A percentile compares a stretch with the other conserved stretches of the same genome.
phyloP scores from a whole-genome alignment of 2,888 invertebrate species.

The Ormyrus labotus region DNA sequence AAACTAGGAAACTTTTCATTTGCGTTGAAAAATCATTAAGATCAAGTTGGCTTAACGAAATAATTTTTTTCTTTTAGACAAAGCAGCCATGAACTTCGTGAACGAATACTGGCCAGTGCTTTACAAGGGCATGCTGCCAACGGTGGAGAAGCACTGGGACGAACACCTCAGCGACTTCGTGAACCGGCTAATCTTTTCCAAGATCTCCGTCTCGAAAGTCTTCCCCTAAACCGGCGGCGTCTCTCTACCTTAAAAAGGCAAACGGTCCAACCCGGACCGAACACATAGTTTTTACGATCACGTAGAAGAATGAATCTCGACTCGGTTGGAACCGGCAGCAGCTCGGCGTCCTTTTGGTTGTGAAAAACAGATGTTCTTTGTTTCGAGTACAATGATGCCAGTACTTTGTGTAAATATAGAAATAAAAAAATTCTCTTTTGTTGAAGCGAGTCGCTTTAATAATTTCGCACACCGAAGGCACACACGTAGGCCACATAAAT shows the following conservation, averaged over 20 bases:
- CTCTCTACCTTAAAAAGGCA: background rate
- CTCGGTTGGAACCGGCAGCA: no score
- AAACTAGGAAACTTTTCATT: background rate
- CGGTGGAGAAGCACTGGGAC: conserved; percentile 79
- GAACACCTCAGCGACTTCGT: conserved; percentile 77
- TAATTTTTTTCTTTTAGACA: conserved; percentile 75
- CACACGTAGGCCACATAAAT: conserved; percentile 18
- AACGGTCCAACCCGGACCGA: background rate
- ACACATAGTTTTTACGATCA: conserved; percentile 24
- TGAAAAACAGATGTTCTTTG: conserved; percentile 26
- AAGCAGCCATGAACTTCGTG: conserved; percentile 77
- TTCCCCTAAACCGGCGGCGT: conserved; percentile 65
- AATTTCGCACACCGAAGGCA: conserved; percentile 21
- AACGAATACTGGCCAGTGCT: conserved; percentile 81
- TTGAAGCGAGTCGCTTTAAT: conserved; percentile 26
- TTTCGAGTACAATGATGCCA: conserved; percentile 46
- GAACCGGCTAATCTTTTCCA: conserved; percentile 78
- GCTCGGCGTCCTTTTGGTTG: conserved; percentile 1
- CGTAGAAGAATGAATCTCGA: conserved; percentile 12
- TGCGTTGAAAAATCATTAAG: background rate
- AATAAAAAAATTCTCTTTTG: conserved; percentile 46
- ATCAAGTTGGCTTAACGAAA: background rate
- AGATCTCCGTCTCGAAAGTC: conserved; percentile 67
- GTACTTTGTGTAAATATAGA: conserved; percentile 51
- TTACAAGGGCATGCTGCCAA: conserved; percentile 79